phyloP scores from a whole-genome alignment of 2,888 invertebrate species.

The Subacronicta megacephala region DNA sequence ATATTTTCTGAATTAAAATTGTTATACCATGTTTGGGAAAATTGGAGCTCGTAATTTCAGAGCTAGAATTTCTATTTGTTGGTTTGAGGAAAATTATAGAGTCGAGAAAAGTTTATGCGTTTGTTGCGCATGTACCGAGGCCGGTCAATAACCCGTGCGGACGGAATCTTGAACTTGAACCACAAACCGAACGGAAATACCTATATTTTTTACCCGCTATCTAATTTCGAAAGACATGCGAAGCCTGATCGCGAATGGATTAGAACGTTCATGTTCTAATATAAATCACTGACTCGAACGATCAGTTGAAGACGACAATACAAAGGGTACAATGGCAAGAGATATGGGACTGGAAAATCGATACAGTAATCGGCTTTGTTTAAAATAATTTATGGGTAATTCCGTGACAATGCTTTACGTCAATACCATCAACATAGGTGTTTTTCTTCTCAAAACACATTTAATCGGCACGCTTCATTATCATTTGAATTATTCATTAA shows the following conservation, averaged over 20 bases:
- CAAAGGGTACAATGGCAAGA: slow-evolving; percentile 21
- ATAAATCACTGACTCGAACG: slow-evolving; percentile 53
- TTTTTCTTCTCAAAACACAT: slow-evolving; percentile 17
- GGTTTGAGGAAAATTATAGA: slow-evolving; percentile 52
- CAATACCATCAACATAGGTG: slow-evolving; percentile 7
- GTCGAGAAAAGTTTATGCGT: slow-evolving; percentile 61
- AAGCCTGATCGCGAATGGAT: slow-evolving; percentile 50
- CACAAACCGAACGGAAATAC: slow-evolving; percentile 71
- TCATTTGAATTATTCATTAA: slow-evolving; percentile 41
- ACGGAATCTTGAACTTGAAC: slow-evolving; percentile 86
- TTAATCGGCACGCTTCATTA: slow-evolving; percentile 34
- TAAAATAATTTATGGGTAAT: slow-evolving; percentile 24
- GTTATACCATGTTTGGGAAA: slow-evolving; percentile 6
- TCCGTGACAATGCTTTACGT: slow-evolving; percentile 18
- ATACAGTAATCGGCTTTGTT: slow-evolving; percentile 27
- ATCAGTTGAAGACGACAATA: slow-evolving; percentile 45
- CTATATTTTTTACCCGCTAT: slow-evolving; percentile 59
- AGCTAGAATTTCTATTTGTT: slow-evolving; percentile 13
- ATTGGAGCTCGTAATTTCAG: slow-evolving; percentile 11
- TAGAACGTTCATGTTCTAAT: slow-evolving; percentile 35
- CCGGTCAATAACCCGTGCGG: slow-evolving; percentile 81
- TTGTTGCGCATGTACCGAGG: slow-evolving; percentile 74
- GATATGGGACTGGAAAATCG: slow-evolving; percentile 24
- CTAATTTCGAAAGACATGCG: slow-evolving; percentile 63
- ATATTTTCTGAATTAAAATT: slow-evolving; percentile 2